Evolutionary conservation across 2,888 invertebrate genomes (phyloP).

Genomic region (Acleris holmiana): DNA sequence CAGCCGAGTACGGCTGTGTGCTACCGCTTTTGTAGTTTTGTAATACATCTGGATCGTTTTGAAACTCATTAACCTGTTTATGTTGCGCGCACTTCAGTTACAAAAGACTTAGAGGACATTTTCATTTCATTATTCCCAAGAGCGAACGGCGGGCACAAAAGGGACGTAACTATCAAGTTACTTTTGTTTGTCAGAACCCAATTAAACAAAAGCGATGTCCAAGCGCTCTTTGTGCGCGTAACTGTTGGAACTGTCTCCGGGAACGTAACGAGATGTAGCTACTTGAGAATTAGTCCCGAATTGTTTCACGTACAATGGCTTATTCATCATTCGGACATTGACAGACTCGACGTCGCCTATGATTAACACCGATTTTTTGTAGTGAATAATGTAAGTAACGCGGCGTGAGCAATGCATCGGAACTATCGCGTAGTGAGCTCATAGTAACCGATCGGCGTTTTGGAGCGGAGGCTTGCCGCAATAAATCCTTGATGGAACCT

Average conservation of each 20-base stretch:
- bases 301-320: slow-evolving; percentile 47
- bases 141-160: slow-evolving; percentile 66
- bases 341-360: slow-evolving; percentile 66
- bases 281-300: slow-evolving; percentile 45
- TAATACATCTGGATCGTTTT: slow-evolving; percentile 84
- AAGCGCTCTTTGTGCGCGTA: slow-evolving; percentile 56
- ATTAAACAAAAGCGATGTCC: slow-evolving; percentile 79
- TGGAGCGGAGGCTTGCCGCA: slow-evolving; percentile 84
- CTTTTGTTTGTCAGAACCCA: slow-evolving; percentile 75
- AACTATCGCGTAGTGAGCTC: slow-evolving; percentile 78
- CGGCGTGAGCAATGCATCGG: slow-evolving; percentile 75
- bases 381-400: slow-evolving; percentile 58
- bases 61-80: slow-evolving; percentile 83
- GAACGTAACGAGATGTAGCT: slow-evolving; percentile 64
- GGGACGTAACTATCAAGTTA: slow-evolving; percentile 75
- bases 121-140: slow-evolving; percentile 63
- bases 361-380: slow-evolving; percentile 52
- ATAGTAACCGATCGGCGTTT: slow-evolving; percentile 79
- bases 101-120: slow-evolving; percentile 71
- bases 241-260: slow-evolving; percentile 55
- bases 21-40: slow-evolving; percentile 77
- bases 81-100: slow-evolving; percentile 66
- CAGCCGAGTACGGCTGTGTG: slow-evolving; percentile 60
- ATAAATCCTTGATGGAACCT: slow-evolving; percentile 84
- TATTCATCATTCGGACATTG: slow-evolving; percentile 55